These are phyloP conservation scores for Dryobates pubescens DNA, from an alignment of 2,797 vertebrate genomes.

Conservation along the genomic window DNA sequence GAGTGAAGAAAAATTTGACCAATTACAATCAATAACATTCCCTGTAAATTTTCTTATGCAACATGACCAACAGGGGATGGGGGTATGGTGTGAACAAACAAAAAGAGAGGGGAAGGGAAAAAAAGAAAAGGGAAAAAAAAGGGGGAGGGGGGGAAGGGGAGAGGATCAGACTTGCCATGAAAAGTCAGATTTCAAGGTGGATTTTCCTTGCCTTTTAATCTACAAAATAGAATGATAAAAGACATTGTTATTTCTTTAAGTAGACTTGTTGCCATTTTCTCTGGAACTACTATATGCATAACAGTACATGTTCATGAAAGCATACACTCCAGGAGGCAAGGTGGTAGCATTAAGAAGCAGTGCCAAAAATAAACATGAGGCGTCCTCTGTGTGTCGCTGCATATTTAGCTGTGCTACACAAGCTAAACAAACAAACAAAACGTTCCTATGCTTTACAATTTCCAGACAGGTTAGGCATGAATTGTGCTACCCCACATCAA, in stretches of 20 bases:
- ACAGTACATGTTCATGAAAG: background rate
- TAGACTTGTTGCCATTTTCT: slow-evolving; percentile 13
- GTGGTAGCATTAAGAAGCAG: background rate
- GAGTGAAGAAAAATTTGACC: background rate
- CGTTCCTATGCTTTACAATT: background rate
- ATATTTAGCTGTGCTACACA: background rate
- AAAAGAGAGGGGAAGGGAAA: background rate
- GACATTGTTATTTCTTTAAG: background rate
- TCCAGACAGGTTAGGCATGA: background rate
- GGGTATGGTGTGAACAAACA: no score
- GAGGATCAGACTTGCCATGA: background rate
- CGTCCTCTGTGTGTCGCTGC: background rate
- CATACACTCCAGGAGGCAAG: background rate
- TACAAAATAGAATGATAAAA: background rate
- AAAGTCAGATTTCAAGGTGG: slow-evolving; percentile 25
- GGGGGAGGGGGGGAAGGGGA: no score
- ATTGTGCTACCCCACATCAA: background rate
- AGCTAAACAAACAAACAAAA: background rate
- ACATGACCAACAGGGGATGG: background rate
- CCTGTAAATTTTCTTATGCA: background rate
- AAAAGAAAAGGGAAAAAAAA: background rate
- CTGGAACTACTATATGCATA: background rate
- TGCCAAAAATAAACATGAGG: background rate
- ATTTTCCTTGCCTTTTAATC: slow-evolving; percentile 25
- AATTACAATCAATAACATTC: background rate